A percentile compares a stretch with the other conserved stretches of the same genome.
These are phyloP conservation scores for Gastrophryne carolinensis DNA, from an alignment of 2,797 vertebrate genomes.

Conservation along the genomic window DNA sequence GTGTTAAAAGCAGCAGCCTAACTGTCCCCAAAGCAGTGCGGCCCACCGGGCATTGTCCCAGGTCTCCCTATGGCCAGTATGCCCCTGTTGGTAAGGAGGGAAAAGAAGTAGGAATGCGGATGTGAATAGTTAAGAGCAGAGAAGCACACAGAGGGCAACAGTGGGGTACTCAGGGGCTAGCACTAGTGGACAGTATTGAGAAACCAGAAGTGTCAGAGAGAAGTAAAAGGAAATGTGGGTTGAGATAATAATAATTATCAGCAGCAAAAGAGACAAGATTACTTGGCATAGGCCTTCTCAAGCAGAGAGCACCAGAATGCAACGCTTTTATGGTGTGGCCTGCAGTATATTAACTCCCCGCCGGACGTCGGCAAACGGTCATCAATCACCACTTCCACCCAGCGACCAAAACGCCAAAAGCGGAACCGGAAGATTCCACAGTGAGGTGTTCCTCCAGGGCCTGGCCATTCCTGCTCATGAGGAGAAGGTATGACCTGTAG, in stretches of 20 bases:
- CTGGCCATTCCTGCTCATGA: conserved; percentile 77
- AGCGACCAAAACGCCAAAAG: conserved; percentile 77
- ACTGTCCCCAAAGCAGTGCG: too few species aligned
- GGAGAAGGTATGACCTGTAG: conserved; percentile 79
- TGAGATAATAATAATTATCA: too few species aligned
- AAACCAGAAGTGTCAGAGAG: too few species aligned
- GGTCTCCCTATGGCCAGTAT: too few species aligned
- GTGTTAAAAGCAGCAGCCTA: too few species aligned
- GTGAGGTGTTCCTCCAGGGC: conserved; percentile 65
- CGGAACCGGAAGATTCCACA: conserved; percentile 81
- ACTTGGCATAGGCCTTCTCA: conserved; percentile 85
- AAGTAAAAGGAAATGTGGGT: too few species aligned
- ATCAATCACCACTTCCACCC: conserved; percentile 77
- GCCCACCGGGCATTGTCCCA: too few species aligned
- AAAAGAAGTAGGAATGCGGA: too few species aligned
- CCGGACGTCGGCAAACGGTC: conserved; percentile 74
- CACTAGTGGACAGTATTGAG: too few species aligned
- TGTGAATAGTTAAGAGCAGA: too few species aligned
- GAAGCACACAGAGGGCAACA: not conserved
- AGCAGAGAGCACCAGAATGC: conserved; percentile 82
- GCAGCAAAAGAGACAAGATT: too few species aligned
- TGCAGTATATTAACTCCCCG: conserved; percentile 77
- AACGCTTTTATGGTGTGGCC: conserved; percentile 67
- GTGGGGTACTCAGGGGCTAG: not conserved
- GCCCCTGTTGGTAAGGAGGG: too few species aligned